Evolutionary conservation across 2,888 invertebrate species (phyloP).

Genomic region (Neoascia interrupta): DNA sequence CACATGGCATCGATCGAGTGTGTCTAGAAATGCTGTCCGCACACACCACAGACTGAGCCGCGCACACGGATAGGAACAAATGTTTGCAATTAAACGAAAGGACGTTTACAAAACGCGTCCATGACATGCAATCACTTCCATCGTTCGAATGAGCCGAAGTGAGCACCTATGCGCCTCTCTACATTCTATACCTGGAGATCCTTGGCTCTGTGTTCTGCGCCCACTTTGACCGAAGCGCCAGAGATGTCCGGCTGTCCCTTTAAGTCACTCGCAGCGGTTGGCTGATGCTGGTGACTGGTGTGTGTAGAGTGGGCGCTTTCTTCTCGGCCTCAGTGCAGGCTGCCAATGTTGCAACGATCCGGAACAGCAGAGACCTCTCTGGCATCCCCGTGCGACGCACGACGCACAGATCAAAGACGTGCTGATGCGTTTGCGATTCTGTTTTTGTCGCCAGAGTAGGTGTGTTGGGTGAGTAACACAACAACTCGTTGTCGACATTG

Average conservation of each 20-base stretch:
- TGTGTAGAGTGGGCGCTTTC: slow-evolving; percentile 32
- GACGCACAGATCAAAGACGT: slow-evolving; percentile 59
- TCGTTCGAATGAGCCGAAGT: slow-evolving; percentile 17
- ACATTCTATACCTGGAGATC: slow-evolving; percentile 48
- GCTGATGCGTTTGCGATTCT: slow-evolving; percentile 60
- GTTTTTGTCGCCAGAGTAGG: slow-evolving; percentile 67
- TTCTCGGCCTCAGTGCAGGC: slow-evolving; percentile 41
- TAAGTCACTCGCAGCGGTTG: slow-evolving; percentile 21
- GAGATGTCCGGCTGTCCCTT: slow-evolving; percentile 42
- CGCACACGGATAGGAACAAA: slow-evolving; percentile 58
- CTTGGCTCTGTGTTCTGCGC: slow-evolving; percentile 40
- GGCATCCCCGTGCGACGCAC: not conserved
- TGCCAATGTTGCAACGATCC: slow-evolving; percentile 49
- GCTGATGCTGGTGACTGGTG: not conserved
- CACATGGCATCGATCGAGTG: slow-evolving; percentile 39
- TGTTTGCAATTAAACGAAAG: slow-evolving; percentile 67
- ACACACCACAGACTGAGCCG: slow-evolving; percentile 10
- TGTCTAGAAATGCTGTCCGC: slow-evolving; percentile 13
- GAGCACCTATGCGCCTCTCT: slow-evolving; percentile 13
- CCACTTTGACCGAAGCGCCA: slow-evolving; percentile 35
- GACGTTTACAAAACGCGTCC: slow-evolving; percentile 67
- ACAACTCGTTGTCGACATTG: slow-evolving; percentile 47
- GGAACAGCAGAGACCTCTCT: slow-evolving; percentile 1
- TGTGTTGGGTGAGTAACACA: slow-evolving; percentile 58
- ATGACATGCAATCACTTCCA: slow-evolving; percentile 67